Percentiles rank a stretch among this genome's conserved stretches.
Conservation (phyloP, 2,797 vertebrate species). For the Phrynocephalus guinanensis region DNA sequence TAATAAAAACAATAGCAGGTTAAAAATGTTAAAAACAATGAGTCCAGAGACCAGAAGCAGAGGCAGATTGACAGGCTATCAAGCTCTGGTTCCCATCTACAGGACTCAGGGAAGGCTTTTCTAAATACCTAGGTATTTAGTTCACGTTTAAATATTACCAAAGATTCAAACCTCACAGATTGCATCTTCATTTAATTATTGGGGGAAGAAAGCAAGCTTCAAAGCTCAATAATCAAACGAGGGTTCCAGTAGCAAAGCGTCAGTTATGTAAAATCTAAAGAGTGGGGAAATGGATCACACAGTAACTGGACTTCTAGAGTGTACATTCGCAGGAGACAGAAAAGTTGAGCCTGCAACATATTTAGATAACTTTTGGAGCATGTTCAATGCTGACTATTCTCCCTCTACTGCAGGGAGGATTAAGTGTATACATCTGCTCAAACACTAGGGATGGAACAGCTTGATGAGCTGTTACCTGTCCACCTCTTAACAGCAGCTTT, state of each 20-base stretch:
- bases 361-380: neutral
- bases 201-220: too few species aligned
- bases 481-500: too few species aligned
- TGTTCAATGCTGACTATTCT: neutral
- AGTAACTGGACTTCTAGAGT: neutral
- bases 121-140: too few species aligned
- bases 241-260: neutral
- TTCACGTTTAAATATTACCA: too few species aligned
- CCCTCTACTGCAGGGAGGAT: neutral
- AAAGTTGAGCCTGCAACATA: neutral
- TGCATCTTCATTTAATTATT: too few species aligned
- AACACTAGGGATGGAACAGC: neutral
- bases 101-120: too few species aligned
- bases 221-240: slow-evolving; percentile 19
- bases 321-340: neutral
- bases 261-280: neutral
- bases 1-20: too few species aligned
- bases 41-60: too few species aligned
- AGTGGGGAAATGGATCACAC: neutral
- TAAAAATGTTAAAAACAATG: too few species aligned
- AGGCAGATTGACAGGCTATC: too few species aligned
- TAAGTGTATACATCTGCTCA: neutral
- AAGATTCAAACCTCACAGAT: too few species aligned
- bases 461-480: neutral
- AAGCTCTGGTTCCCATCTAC: too few species aligned